These are phyloP conservation scores for Enteromius treurensis DNA, from an alignment of 2,797 vertebrate genomes.

Conservation along the genomic window DNA sequence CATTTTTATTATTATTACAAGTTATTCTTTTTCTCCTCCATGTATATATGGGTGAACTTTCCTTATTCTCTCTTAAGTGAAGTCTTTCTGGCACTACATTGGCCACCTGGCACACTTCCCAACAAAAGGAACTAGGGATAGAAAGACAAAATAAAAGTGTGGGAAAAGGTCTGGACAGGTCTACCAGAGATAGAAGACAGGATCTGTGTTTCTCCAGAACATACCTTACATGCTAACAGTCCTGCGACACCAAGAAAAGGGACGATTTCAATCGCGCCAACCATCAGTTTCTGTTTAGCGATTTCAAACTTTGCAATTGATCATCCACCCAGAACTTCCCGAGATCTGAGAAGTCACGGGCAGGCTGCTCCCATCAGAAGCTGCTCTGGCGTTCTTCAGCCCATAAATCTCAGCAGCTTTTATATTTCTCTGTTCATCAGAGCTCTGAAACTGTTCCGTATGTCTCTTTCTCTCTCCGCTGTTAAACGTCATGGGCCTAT, in stretches of 20 bases:
- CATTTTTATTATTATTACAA: conserved; percentile 56
- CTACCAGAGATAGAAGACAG: conserved; percentile 56
- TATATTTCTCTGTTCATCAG: conserved; percentile 54
- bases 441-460: conserved; percentile 53
- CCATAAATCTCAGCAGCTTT: conserved; percentile 48
- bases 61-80: conserved; percentile 54
- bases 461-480: conserved; percentile 39
- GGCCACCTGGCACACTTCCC: conserved; percentile 65
- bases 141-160: conserved; percentile 58
- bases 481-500: conserved; percentile 47
- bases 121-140: conserved; percentile 51
- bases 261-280: conserved; percentile 27
- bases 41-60: conserved; percentile 38
- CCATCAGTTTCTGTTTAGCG: conserved; percentile 50
- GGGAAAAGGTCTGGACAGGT: conserved; percentile 62
- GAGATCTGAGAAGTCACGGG: conserved; percentile 49
- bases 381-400: conserved; percentile 50
- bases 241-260: conserved; percentile 23
- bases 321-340: conserved; percentile 43
- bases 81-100: conserved; percentile 55
- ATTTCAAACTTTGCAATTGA: conserved; percentile 50
- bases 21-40: conserved; percentile 61
- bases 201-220: conserved; percentile 42
- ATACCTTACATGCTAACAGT: conserved; percentile 54
- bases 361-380: conserved; percentile 53